phyloP scores from a whole-genome alignment of 2,797 vertebrate genomes.

The Sphenodon punctatus region DNA sequence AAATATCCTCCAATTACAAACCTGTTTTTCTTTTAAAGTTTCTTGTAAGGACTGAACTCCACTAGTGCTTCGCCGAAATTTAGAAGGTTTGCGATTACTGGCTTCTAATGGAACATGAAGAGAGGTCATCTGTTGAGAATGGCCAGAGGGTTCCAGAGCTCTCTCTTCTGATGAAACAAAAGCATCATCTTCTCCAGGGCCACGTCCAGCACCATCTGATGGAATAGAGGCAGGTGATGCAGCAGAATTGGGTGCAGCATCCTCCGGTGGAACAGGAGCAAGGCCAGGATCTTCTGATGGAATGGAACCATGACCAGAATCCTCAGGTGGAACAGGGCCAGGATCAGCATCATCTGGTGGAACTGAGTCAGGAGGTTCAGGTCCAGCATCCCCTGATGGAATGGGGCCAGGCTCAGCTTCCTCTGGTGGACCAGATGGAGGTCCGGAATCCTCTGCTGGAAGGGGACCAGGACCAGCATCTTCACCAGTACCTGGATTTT shows the following conservation, averaged over 20 bases:
- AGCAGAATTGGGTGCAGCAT: fast-evolving
- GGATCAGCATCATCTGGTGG: neutral
- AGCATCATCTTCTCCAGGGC: fast-evolving
- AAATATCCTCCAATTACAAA: conserved; percentile 31
- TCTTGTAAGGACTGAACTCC: conserved; percentile 65
- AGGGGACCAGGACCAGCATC: neutral
- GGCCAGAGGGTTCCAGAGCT: fast-evolving
- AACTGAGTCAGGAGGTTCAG: neutral
- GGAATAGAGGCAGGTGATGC: too few relatives aligned
- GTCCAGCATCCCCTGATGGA: fast-evolving
- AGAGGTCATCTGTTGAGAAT: fast-evolving
- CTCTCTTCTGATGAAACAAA: neutral
- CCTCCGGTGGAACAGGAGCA: neutral
- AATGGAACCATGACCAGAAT: neutral
- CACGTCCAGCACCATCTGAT: neutral
- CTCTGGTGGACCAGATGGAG: fast-evolving
- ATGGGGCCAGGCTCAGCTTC: neutral
- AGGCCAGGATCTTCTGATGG: neutral
- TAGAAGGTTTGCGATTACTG: conserved; percentile 35
- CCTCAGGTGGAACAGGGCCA: fast-evolving
- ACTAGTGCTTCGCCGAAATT: conserved; percentile 51
- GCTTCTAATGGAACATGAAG: neutral
- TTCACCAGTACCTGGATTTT: neutral
- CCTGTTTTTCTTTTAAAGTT: conserved; percentile 74
- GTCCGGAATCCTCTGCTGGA: neutral